Conservation (phyloP, 1,140 invertebrate species). For the Drosophila murphyi region DNA sequence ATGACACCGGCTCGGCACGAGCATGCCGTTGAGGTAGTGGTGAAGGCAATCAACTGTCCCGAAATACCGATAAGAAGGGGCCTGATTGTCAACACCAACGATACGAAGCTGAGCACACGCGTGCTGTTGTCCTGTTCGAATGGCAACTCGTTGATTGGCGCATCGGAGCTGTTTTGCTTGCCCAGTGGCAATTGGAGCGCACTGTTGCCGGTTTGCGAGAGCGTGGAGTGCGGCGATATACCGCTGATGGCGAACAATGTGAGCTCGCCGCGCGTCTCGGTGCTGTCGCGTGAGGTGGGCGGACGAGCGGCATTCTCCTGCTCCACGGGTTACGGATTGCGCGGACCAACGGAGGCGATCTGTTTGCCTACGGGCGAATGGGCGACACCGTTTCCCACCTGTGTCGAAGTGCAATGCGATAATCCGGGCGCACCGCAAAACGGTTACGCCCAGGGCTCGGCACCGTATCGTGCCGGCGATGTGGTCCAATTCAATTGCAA, state of each 20-base stretch:
- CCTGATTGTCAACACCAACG: constrained; percentile 88
- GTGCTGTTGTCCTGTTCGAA: constrained; percentile 92
- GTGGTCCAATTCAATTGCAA: constrained; percentile 94
- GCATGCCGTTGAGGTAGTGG: constrained; percentile 91
- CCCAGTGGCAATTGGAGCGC: constrained; percentile 94
- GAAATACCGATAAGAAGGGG: constrained; percentile 88
- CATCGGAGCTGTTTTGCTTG: constrained; percentile 89
- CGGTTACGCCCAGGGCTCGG: constrained; percentile 90
- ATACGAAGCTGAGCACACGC: constrained; percentile 90
- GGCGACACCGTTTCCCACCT: constrained; percentile 90
- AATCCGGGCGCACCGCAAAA: constrained; percentile 89
- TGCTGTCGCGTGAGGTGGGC: constrained; percentile 90
- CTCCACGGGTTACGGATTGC: constrained; percentile 90
- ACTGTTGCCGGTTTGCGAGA: constrained; percentile 92
- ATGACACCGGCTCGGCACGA: constrained; percentile 91
- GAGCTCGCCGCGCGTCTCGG: constrained; percentile 87
- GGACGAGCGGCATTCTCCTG: constrained; percentile 92
- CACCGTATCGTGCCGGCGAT: constrained; percentile 92
- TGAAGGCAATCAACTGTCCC: constrained; percentile 92
- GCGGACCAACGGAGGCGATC: constrained; percentile 89
- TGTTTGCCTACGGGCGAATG: constrained; percentile 92
- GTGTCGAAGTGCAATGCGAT: constrained; percentile 92
- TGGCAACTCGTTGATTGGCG: constrained; percentile 92
- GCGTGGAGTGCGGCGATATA: constrained; percentile 91
- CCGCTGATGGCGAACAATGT: constrained; percentile 85